Base-by-base conservation (phyloP, 2,797 vertebrate species). In the Siniperca undulata region DNA sequence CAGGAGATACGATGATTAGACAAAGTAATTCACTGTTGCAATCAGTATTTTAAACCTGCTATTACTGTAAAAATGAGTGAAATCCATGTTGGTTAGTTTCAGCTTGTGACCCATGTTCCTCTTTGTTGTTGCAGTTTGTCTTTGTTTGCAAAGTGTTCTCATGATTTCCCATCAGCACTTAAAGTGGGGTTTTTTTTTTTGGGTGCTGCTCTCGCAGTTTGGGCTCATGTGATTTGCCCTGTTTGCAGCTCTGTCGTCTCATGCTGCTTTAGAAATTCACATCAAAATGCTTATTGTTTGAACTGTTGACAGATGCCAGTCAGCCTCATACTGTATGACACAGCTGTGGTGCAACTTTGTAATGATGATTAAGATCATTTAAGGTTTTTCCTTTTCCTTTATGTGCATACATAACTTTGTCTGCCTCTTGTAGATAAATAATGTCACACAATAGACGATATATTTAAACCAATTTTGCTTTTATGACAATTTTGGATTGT, bases 31-130 rank as follows among this genome's bases (percentile, higher is more conserved):
- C 38, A 11, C 67, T 70, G 52, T 3, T 70, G 76, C 11, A 59
- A n/a, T 79, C 50, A 38, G 19, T 38, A 0, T 67, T 48, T 27
- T 64, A 5, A 17, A 19, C 22, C 2, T 4, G 1, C 11, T 1
- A 0, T 46, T 11, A 8, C 44, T 38, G 53, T 52, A 46, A 65
- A 58, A 2, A 8, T 20, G 50, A 76, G 50, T 74, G 77, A 74
- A 44, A 4, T 46, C 17, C 14, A 8, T 40, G 44, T 30, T 36
- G 36, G 20, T 44, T 17, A 20, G 60, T 42, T 88, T 60, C 61
- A 59, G 0, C 80, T 73, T 53, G 58, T 85, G 90, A 89, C 69
- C 50, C 20, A 0, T 36, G 62, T 81, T 89, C 84, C 82, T 83
- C 61, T 82, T 85, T 86, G 24, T 61, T 60, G 14, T 11, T 50